Base-by-base conservation (phyloP, 2,888 invertebrate species). In the Galerucella nymphaeae region DNA sequence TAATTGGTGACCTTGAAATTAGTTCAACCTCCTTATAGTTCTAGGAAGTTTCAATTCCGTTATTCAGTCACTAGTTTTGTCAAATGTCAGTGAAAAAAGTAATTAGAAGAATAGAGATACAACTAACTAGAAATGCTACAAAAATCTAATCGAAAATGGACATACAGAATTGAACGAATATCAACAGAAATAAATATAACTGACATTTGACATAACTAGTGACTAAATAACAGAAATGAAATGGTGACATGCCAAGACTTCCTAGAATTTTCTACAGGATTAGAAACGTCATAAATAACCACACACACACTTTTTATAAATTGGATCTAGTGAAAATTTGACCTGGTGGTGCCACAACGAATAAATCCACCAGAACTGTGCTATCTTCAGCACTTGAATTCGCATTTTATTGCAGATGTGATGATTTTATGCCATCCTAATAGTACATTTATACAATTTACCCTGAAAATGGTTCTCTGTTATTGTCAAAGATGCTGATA, bases 401-500 rank as follows among this genome's bases (percentile, higher is more conserved):
- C 53, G 53, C 30, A 38, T 59, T 59, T 59, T 59, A 59, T 59
- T n/a, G 59, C 13, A 30, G 38, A 30, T 59, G 59, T 10, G 38
- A 59, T 59, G 38, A 59, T 59, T 58, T 58, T 58, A 59, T 59
- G 59, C 59, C 30, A 59, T 59, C 59, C n/a, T 30, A 59, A 59
- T 30, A 59, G 59, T 59, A 59, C 59, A 59, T 59, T 59, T 59
- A 59, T 59, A 30, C 59, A 59, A 59, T 59, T 59, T 59, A 38
- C 30, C 30, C 59, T 13, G 14, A 59, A 59, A 38, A 2, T 9
- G 13, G 2, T 38, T 59, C 59, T 30, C 38, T 59, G 38, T 59
- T 59, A 59, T 59, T 57, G 16, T 55, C 55, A 55, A 45, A 23
- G 57, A 57, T 57, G 30, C 8, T 45, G 45, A 45, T 45, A 45